Base-by-base conservation (phyloP, 1,140 invertebrate genomes). In the Aphaenogaster rudis region DNA sequence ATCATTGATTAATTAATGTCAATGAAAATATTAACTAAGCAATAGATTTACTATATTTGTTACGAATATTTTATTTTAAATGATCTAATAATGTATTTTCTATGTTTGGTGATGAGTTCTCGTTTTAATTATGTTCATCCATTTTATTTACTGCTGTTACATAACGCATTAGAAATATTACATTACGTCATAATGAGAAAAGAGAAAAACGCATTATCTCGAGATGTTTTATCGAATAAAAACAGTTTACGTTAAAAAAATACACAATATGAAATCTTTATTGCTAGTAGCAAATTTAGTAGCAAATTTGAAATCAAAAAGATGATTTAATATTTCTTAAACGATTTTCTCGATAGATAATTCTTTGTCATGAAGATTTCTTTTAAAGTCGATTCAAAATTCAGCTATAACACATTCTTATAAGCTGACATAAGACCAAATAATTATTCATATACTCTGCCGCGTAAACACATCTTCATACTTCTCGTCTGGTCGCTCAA, bases 391-490 rank as follows among this genome's bases (percentile, higher is more conserved):
- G 3, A 13, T n/a, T 69, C 6, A 36, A 52, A 52, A 36, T 15
- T 69, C 2, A 45, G 21, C 5, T 54, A 52, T 28, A 45, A 67
- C 7, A 33, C n/a, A 69, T 15, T 17, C 21, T 42, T 69, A 52
- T 8, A 39, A 59, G 28, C 11, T 59, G 36, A 59, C n/a, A 72
- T 82, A 36, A 74, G 52, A 36, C 9, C 17, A 48, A 72, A 33
- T 81, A 72, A 21, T 71, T 3, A 3, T 61, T 82, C 1, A n/a
- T 81, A 50, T 64, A 69, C 36, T 28, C 28, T 82, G 33, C n/a
- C 11, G 21, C 36, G 17, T 39, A 59, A 82, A 74, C 21, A 81
- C 36, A 7, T 67, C 9, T 79, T 33, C 13, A 17, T 57, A 57
- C 1, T 21, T 57, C n/a, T 17, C 5, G 3, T 33, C 6, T n/a